phyloP scores from a whole-genome alignment of 2,888 invertebrate genomes.

The Heliconius ethilla region DNA sequence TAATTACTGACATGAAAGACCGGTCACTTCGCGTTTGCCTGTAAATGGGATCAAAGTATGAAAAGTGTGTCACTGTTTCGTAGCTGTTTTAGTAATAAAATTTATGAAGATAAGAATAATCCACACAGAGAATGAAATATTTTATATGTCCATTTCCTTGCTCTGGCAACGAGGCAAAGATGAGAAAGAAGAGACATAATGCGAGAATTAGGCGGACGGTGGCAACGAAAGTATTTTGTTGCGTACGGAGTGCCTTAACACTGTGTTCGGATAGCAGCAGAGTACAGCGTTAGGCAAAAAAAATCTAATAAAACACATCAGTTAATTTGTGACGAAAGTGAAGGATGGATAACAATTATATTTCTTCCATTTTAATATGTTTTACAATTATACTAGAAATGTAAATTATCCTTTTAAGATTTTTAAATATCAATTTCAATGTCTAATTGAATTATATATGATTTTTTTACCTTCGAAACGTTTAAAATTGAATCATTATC shows the following conservation, averaged over 20 bases:
- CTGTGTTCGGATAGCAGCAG: too few relatives aligned
- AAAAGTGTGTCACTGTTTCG: constrained; percentile 28
- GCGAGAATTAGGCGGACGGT: too few relatives aligned
- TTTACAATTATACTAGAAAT: not conserved
- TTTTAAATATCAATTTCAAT: too few relatives aligned
- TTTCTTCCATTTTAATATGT: too few relatives aligned
- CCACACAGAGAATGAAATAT: too few relatives aligned
- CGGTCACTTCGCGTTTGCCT: constrained; percentile 21
- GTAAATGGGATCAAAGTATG: not conserved
- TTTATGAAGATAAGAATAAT: not conserved
- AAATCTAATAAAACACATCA: not conserved
- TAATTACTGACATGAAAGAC: constrained; percentile 41
- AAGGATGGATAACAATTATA: not conserved
- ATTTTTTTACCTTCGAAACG: not conserved
- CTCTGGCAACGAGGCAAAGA: too few relatives aligned
- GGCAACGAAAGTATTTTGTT: too few relatives aligned
- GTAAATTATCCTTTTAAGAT: not conserved
- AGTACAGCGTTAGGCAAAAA: too few relatives aligned
- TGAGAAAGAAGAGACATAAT: too few relatives aligned
- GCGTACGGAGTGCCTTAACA: too few relatives aligned
- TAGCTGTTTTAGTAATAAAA: not conserved
- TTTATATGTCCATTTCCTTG: too few relatives aligned
- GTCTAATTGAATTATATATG: not conserved
- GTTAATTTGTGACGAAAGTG: not conserved
- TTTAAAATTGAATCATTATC: not conserved